Base-by-base conservation (phyloP, 2,113 vertebrate genomes). In the Brachionichthys hirsutus region DNA sequence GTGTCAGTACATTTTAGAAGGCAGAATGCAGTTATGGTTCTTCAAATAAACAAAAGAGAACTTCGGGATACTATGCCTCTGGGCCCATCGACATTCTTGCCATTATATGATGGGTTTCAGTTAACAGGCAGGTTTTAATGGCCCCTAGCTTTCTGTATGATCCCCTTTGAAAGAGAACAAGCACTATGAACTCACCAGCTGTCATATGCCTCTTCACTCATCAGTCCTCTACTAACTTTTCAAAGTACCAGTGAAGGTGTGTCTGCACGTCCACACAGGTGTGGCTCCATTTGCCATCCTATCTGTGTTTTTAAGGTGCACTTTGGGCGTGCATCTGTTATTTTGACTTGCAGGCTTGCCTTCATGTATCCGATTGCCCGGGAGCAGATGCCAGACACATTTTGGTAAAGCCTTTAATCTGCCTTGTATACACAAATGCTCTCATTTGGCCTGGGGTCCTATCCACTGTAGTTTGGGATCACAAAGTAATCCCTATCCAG, bases 371-470 rank as follows among this genome's bases (percentile, higher is more conserved):
- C 49, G 48, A 79, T 85, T 84, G 72, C 77, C 56, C 55, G 40
- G 64, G 20, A 88, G 63, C 82, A 90, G 83, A 87, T 86, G 83
- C 68, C 84, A 81, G 73, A 80, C 80, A 70, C 67, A 71, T 65
- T 82, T 62, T 62, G 69, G 57, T 60, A 77, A 89, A 87, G 84
- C 88, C 81, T 76, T 86, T 89, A 89, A 90, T 86, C 82, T 86
- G 63, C 77, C 73, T 79, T 63, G 53, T 70, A 54, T 65, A 81
- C 73, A 82, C 83, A 84, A 77, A 86, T 64, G 59, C 73, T 50
- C 48, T 81, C 54, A 72, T 80, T 76, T 80, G 70, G 69, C 54
- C 6, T 41, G 43, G 69, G 40, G 70, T 59, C 62, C 55, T 52
- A 35, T 69, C 70, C 35, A 43, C 66, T 63, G 54, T 16, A 53